These are phyloP conservation scores for Sapajus apella DNA, from an alignment of 2,113 vertebrate genomes.

Conservation along the genomic window DNA sequence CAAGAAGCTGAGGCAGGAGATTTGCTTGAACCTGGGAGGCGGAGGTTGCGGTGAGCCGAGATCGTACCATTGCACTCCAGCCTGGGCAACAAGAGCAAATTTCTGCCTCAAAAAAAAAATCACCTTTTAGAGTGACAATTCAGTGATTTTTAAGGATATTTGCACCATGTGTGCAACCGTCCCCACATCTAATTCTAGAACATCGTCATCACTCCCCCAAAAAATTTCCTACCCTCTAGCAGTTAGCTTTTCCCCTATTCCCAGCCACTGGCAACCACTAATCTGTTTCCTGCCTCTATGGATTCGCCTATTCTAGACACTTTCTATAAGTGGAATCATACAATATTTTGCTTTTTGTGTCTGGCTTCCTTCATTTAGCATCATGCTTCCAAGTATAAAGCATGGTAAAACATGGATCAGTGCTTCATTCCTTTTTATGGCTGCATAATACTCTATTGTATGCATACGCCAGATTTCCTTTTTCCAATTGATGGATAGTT, in stretches of 20 bases:
- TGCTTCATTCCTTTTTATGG: neutral
- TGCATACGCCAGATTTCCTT: rapidly evolving
- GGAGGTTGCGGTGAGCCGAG: too few species aligned
- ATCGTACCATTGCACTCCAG: too few species aligned
- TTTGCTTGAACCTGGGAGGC: too few species aligned
- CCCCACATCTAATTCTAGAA: neutral
- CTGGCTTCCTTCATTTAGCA: neutral
- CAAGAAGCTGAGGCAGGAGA: too few species aligned
- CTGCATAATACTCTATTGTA: neutral
- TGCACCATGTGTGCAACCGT: neutral
- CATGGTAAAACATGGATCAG: rapidly evolving
- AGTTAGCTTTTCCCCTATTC: too few species aligned
- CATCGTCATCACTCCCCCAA: too few species aligned
- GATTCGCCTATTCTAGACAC: neutral
- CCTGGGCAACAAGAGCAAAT: too few species aligned
- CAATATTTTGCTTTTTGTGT: neutral
- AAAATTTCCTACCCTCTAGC: too few species aligned
- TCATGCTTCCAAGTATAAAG: neutral
- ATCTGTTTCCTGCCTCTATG: neutral
- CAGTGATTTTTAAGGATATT: too few species aligned
- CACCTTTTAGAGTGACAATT: neutral
- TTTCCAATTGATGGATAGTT: neutral
- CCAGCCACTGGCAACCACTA: neutral
- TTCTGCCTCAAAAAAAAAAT: too few species aligned
- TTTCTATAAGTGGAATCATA: too few species aligned